Conservation (phyloP, 2,797 vertebrate genomes). For the Cynodonichthys magdalenae region DNA sequence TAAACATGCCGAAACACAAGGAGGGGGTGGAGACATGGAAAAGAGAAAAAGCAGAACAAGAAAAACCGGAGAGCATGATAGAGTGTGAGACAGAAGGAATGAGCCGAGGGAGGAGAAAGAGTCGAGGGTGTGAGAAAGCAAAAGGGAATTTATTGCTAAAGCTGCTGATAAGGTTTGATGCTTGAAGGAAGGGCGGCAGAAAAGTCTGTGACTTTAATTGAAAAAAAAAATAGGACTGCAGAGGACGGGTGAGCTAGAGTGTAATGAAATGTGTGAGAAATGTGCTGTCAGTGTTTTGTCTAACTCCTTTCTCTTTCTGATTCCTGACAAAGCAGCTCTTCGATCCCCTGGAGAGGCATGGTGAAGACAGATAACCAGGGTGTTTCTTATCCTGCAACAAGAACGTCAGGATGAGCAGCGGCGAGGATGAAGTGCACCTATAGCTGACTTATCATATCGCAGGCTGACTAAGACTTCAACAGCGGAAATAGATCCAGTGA, state of each 20-base stretch:
- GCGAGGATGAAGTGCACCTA: slow-evolving; percentile 12
- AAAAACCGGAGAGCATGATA: slow-evolving; percentile 65
- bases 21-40: slow-evolving; percentile 65
- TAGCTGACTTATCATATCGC: slow-evolving; percentile 33
- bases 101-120: slow-evolving; percentile 28
- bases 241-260: slow-evolving; percentile 39
- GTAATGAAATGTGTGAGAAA: slow-evolving; percentile 45
- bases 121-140: slow-evolving; percentile 57
- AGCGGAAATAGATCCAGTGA: slow-evolving; percentile 8
- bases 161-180: slow-evolving; percentile 32
- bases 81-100: slow-evolving; percentile 23
- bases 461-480: slow-evolving; percentile 8
- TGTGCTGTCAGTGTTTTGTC: slow-evolving; percentile 43
- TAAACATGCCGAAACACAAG: slow-evolving; percentile 71
- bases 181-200: slow-evolving; percentile 24
- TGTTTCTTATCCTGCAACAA: not conserved
- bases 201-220: slow-evolving; percentile 31
- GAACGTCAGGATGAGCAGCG: slow-evolving; percentile 8
- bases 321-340: slow-evolving; percentile 42
- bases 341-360: slow-evolving; percentile 5
- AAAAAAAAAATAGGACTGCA: slow-evolving; percentile 19
- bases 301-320: slow-evolving; percentile 38
- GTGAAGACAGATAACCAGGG: slow-evolving; percentile 14
- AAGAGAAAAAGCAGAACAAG: slow-evolving; percentile 71
- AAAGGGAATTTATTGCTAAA: slow-evolving; percentile 49